phyloP scores from a whole-genome alignment of 2,797 vertebrate genomes.

The Spizella passerina region DNA sequence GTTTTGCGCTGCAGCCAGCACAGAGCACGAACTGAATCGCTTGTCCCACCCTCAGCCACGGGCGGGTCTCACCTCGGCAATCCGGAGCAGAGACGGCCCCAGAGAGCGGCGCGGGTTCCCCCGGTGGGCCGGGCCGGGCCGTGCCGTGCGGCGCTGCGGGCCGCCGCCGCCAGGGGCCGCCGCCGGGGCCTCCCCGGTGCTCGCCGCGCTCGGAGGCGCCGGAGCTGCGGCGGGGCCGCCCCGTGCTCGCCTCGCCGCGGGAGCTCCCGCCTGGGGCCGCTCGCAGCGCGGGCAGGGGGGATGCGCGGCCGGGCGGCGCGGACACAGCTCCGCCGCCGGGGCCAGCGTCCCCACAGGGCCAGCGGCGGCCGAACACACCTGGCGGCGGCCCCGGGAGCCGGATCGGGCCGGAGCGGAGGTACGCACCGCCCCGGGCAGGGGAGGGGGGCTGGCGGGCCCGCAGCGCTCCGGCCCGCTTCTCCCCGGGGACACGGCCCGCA shows the following conservation, averaged over 20 bases:
- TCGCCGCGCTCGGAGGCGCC: not conserved
- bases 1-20: not conserved
- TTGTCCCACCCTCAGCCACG: not conserved
- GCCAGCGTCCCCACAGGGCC: not conserved
- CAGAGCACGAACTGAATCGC: not conserved
- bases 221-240: not conserved
- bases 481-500: not conserved
- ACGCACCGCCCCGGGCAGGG: not conserved
- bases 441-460: not conserved
- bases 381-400: not conserved
- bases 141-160: not conserved
- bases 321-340: not conserved
- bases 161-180: not conserved
- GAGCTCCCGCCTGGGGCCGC: not conserved
- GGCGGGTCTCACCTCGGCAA: not conserved
- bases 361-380: not conserved
- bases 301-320: not conserved
- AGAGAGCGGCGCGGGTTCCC: not conserved
- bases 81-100: fast-evolving
- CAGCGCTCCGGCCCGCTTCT: not conserved
- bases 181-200: not conserved
- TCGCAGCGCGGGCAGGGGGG: not conserved
- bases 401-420: not conserved
- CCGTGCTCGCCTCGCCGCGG: not conserved
- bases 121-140: not conserved